phyloP scores from a whole-genome alignment of 1,140 invertebrate genomes.

The Xylocopa sonorina region DNA sequence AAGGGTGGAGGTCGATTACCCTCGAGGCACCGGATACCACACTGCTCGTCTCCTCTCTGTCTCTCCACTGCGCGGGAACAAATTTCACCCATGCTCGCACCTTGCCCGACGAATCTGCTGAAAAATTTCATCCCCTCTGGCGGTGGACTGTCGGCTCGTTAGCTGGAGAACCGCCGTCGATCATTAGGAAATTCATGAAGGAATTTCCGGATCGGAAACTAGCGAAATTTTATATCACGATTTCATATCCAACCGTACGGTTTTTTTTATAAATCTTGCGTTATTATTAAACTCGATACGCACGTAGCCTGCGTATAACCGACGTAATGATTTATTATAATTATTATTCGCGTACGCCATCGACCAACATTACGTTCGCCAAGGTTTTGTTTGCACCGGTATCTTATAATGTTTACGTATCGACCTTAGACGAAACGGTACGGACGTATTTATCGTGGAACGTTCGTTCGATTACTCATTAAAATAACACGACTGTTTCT shows the following conservation, averaged over 20 bases:
- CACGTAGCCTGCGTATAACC: too few species aligned
- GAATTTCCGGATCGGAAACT: background rate
- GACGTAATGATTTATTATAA: too few species aligned
- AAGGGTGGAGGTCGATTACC: conserved; percentile 63
- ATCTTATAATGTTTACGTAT: conserved; percentile 21
- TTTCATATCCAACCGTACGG: too few species aligned
- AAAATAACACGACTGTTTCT: conserved; percentile 4
- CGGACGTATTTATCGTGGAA: background rate
- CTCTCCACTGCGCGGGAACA: background rate
- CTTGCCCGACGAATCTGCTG: conserved; percentile 33
- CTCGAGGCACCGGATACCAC: conserved; percentile 50
- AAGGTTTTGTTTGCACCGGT: background rate
- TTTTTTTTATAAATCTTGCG: too few species aligned
- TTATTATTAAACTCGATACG: too few species aligned
- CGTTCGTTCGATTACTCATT: conserved; percentile 36
- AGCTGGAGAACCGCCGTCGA: conserved; percentile 45
- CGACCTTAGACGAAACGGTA: background rate
- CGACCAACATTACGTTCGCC: background rate
- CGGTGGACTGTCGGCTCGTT: conserved; percentile 55
- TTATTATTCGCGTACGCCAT: too few species aligned
- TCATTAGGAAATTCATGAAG: conserved; percentile 32
- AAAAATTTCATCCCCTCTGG: conserved; percentile 64
- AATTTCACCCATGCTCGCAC: conserved; percentile 8
- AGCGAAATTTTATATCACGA: background rate
- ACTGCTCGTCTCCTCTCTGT: conserved; percentile 43